These are phyloP conservation scores for Euglossa dilemma DNA, from an alignment of 1,140 invertebrate species.

Conservation along the genomic window DNA sequence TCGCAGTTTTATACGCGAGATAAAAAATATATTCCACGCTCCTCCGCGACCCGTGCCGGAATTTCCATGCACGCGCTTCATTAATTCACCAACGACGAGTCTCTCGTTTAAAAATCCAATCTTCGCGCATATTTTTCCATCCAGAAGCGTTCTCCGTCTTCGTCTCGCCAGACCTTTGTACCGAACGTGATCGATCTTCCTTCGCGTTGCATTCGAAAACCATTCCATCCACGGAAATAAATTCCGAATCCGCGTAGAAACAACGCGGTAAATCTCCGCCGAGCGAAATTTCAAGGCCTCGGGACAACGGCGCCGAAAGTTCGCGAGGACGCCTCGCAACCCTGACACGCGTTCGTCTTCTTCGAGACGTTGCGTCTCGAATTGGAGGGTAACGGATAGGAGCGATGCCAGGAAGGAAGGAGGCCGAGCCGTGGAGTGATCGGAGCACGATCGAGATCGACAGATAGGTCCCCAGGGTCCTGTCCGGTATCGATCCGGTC, in stretches of 20 bases:
- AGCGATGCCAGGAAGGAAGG: neutral
- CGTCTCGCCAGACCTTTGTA: neutral
- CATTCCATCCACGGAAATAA: neutral
- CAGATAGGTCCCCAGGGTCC: conserved; percentile 46
- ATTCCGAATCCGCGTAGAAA: neutral
- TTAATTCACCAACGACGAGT: conserved; percentile 13
- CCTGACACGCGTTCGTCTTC: neutral
- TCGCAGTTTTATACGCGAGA: neutral
- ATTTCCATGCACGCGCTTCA: conserved; percentile 13
- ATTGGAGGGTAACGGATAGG: conserved; percentile 32
- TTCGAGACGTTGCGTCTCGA: neutral
- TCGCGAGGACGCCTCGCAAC: neutral
- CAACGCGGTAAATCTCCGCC: neutral
- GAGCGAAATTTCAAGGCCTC: neutral
- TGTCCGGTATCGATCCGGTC: conserved; percentile 50
- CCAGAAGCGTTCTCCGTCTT: too few relatives aligned
- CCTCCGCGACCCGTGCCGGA: neutral
- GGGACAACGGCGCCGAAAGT: neutral
- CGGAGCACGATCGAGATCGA: conserved; percentile 64
- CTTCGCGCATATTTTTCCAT: conserved; percentile 16
- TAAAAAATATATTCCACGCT: neutral
- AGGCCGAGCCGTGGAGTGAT: conserved; percentile 29
- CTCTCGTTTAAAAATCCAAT: conserved; percentile 38
- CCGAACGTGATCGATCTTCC: conserved; percentile 20
- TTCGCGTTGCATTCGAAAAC: neutral